Evolutionary conservation across 2,113 vertebrate genomes (phyloP).

Genomic region (Cheirogaleus medius): DNA sequence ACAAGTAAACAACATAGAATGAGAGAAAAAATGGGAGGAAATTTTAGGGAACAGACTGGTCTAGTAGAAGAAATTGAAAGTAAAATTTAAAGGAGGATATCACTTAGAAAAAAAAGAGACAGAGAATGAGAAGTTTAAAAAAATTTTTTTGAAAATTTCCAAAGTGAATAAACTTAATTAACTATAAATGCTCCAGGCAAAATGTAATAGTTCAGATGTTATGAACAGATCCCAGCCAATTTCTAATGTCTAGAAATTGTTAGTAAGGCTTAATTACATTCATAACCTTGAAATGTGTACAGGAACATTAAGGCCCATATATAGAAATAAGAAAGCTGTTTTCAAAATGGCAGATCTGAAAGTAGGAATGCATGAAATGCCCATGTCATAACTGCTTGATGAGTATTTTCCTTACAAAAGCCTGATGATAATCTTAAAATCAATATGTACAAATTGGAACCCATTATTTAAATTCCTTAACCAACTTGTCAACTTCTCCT

Average conservation of each 20-base stretch:
- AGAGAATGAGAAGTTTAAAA: not conserved
- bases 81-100: not conserved
- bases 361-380: not conserved
- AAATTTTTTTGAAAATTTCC: not conserved
- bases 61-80: not conserved
- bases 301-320: not conserved
- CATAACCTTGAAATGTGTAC: not conserved
- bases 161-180: constrained; percentile 36
- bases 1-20: not conserved
- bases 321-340: not conserved
- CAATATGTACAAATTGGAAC: not conserved
- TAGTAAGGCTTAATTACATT: not conserved
- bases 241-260: not conserved
- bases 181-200: not conserved
- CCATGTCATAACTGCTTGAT: not conserved
- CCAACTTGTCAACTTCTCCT: not conserved
- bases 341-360: not conserved
- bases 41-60: not conserved
- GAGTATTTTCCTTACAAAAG: not conserved
- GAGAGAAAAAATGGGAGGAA: not conserved
- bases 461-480: not conserved
- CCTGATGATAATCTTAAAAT: not conserved
- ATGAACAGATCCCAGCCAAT: not conserved
- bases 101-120: not conserved
- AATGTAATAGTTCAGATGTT: not conserved